phyloP scores from a whole-genome alignment of 2,888 invertebrate species.

The Ochropleura leucogaster region DNA sequence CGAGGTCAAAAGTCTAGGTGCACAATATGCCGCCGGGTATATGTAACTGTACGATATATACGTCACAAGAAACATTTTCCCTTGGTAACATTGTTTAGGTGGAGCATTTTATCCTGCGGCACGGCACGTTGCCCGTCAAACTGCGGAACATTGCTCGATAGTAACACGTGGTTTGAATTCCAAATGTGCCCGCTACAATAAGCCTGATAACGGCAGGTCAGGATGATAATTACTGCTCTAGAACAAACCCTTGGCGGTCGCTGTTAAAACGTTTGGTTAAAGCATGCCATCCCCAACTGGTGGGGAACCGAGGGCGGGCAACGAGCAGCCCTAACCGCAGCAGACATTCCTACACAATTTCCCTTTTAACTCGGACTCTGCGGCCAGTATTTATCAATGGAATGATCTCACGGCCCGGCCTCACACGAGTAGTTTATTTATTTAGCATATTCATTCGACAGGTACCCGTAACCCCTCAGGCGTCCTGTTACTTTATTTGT shows the following conservation, averaged over 20 bases:
- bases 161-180: conserved; percentile 70
- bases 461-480: conserved; percentile 60
- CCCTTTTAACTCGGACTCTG: conserved; percentile 85
- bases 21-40: conserved; percentile 48
- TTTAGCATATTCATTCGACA: conserved; percentile 71
- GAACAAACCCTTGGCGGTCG: conserved; percentile 47
- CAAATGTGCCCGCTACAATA: conserved; percentile 59
- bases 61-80: conserved; percentile 65
- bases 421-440: conserved; percentile 77
- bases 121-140: conserved; percentile 69
- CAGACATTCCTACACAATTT: conserved; percentile 86
- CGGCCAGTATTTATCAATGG: conserved; percentile 80
- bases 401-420: conserved; percentile 80
- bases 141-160: conserved; percentile 69
- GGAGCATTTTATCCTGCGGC: conserved; percentile 63
- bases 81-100: conserved; percentile 65
- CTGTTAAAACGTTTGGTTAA: conserved; percentile 57
- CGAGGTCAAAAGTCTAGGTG: conserved; percentile 35
- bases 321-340: conserved; percentile 73
- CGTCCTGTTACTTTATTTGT: conserved; percentile 59
- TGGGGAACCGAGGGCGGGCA: conserved; percentile 54
- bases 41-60: conserved; percentile 58
- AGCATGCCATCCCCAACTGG: conserved; percentile 47
- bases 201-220: conserved; percentile 49
- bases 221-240: conserved; percentile 58